phyloP scores from a whole-genome alignment of 2,888 invertebrate species.

The Caenorhabditis parvicauda region DNA sequence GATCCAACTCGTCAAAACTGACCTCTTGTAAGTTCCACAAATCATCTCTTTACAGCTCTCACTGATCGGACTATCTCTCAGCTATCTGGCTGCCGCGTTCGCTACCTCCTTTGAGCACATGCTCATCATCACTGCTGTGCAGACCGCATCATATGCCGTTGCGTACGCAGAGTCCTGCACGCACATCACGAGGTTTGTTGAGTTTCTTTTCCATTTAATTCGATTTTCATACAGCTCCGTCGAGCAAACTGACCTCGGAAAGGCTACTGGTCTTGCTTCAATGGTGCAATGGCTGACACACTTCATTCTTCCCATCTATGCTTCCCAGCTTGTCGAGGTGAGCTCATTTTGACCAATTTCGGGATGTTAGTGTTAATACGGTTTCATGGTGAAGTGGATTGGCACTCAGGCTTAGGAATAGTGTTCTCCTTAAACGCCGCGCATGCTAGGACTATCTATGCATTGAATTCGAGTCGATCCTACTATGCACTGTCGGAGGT shows the following conservation, averaged over 20 bases:
- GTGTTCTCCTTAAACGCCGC: too few species aligned
- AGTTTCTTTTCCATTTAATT: background rate
- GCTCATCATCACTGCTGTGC: constrained; percentile 56
- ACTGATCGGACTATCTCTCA: constrained; percentile 38
- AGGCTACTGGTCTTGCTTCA: constrained; percentile 61
- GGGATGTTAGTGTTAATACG: too few species aligned
- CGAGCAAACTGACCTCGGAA: constrained; percentile 58
- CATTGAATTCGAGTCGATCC: too few species aligned
- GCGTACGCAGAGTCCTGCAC: constrained; percentile 61
- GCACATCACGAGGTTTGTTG: constrained; percentile 56
- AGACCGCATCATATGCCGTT: constrained; percentile 59
- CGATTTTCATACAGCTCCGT: constrained; percentile 47
- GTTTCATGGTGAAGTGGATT: too few species aligned
- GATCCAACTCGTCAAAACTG: too few species aligned
- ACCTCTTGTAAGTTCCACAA: too few species aligned
- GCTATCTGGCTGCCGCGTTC: constrained; percentile 53
- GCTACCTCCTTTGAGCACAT: constrained; percentile 55
- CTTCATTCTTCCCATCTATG: constrained; percentile 60
- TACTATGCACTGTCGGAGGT: too few species aligned
- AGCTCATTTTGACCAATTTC: background rate
- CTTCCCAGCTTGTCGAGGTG: constrained; percentile 50
- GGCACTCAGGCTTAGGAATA: too few species aligned
- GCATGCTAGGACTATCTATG: too few species aligned
- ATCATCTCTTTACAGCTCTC: too few species aligned
- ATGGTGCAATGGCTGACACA: constrained; percentile 61